Evolutionary conservation across 2,797 vertebrate species (phyloP), one percentile per base, ranked within the genome.

Genomic region (Galago senegalensis): DNA sequence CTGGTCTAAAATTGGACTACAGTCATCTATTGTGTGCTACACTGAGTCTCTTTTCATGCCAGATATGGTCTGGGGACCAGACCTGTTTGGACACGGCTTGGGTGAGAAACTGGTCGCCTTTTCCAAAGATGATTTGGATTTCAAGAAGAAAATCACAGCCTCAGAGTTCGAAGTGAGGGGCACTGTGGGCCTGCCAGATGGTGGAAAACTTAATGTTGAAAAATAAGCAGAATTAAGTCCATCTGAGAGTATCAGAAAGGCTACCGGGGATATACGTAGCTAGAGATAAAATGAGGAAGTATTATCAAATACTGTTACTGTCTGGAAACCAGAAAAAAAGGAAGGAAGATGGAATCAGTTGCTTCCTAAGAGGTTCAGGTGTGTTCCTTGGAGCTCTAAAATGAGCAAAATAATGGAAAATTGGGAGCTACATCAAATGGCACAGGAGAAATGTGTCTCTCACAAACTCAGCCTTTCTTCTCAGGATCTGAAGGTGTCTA

Each of bases 81-180:
- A 91, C 2, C n/a, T 79, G 23, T 87, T 92, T 89, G 82, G 72
- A 86, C 61, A 2, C 46, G 75, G 29, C 7, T 89, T 89, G 67
- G 63, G 56, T 94, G 93, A 96, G 82, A 95, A 96, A 90, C 11
- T 27, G 56, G 73, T 76, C 88, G 63, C 18, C 53, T 90, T 96
- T 97, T 94, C 91, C 86, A 96, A 97, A 95, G 46, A 82, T 1
- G 11, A 75, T 97, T 87, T 97, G 37, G 13, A 95, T 73, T 95
- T 94, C 34, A 69, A 85, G 69, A 91, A n/a, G 70, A 82, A 96
- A 98, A 58, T 83, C 67, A 76, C 25, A 87, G 53, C 31, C 40
- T 61, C 58, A 84, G 86, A 75, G 20, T 84, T 65, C 34, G 29
- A 82, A 56, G 87, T 40, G 87, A 69, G 56, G 27, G n/a, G 46